phyloP scores from a whole-genome alignment of 92 coral and sea anemone genomes.

The Actinostola sp. region DNA sequence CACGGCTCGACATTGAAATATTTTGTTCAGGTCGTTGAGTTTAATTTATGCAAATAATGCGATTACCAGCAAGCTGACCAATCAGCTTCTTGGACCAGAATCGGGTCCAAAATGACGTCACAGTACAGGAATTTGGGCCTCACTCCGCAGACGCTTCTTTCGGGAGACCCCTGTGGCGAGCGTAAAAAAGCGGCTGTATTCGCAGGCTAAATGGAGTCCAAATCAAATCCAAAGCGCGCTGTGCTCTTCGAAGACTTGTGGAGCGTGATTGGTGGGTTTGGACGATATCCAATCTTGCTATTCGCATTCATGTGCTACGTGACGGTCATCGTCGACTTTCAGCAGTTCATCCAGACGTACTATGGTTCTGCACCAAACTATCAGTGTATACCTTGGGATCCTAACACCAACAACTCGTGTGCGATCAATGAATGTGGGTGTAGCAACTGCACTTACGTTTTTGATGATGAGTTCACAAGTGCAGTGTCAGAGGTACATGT shows the following conservation, averaged over 20 bases:
- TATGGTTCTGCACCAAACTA: conserved; percentile 38
- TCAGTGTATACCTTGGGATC: conserved; percentile 16
- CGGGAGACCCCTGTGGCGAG: too few relatives aligned
- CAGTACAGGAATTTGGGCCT: too few relatives aligned
- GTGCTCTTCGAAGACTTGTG: conserved; percentile 30
- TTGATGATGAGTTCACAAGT: conserved; percentile 31
- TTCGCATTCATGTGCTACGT: conserved; percentile 21
- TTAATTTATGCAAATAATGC: too few relatives aligned
- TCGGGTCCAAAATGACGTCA: too few relatives aligned
- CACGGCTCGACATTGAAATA: too few relatives aligned
- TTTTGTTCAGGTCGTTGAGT: too few relatives aligned
- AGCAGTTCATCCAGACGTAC: conserved; percentile 30
- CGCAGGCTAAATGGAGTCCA: conserved; percentile 8
- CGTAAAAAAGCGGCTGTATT: too few relatives aligned
- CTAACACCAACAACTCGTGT: background rate
- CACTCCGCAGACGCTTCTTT: too few relatives aligned
- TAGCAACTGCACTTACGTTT: conserved; percentile 29
- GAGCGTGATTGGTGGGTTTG: conserved; percentile 39
- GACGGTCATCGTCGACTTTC: conserved; percentile 14
- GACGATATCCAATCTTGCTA: conserved; percentile 30
- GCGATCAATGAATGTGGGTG: conserved; percentile 25
- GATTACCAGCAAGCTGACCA: too few relatives aligned
- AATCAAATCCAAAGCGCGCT: background rate
- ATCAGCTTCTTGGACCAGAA: too few relatives aligned
- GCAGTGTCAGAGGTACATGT: conserved; percentile 24